Conservation (phyloP, 2,113 vertebrate genomes). For the Varanus salvator region DNA sequence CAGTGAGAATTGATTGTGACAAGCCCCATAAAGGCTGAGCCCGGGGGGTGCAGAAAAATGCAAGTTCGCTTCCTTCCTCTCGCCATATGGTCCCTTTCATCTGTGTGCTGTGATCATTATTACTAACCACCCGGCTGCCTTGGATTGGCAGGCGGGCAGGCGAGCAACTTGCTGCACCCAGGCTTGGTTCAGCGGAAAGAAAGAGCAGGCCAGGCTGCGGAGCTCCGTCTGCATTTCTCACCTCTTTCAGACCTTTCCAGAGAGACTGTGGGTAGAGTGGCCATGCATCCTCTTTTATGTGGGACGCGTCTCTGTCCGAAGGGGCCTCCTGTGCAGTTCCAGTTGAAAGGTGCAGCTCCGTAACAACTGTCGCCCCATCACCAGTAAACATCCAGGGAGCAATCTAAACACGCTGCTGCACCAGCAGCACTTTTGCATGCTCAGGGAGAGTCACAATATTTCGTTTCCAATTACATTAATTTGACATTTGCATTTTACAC, state of each 20-base stretch:
- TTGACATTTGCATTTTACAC: too few species aligned
- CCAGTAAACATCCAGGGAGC: too few species aligned
- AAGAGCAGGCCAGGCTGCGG: too few species aligned
- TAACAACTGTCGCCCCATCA: too few species aligned
- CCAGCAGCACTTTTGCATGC: too few species aligned
- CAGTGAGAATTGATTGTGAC: slow-evolving; percentile 81
- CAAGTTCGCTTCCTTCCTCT: slow-evolving; percentile 73
- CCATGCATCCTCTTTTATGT: too few species aligned
- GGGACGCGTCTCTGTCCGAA: background rate
- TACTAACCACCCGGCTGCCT: slow-evolving; percentile 66
- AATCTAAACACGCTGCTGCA: too few species aligned
- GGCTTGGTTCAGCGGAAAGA: fast-evolving
- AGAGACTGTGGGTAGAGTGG: background rate
- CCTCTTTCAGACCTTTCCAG: background rate
- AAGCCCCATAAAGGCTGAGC: slow-evolving; percentile 78
- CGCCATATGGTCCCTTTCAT: slow-evolving; percentile 82
- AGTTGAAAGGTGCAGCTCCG: too few species aligned
- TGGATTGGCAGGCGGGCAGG: slow-evolving; percentile 62
- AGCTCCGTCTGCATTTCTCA: background rate
- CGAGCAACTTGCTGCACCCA: background rate
- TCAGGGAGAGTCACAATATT: too few species aligned
- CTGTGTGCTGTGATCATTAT: slow-evolving; percentile 73
- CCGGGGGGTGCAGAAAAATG: slow-evolving; percentile 68
- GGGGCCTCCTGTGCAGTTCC: too few species aligned
- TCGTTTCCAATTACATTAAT: too few species aligned